phyloP scores from a whole-genome alignment of 2,797 vertebrate genomes.

The Natrix natrix region DNA sequence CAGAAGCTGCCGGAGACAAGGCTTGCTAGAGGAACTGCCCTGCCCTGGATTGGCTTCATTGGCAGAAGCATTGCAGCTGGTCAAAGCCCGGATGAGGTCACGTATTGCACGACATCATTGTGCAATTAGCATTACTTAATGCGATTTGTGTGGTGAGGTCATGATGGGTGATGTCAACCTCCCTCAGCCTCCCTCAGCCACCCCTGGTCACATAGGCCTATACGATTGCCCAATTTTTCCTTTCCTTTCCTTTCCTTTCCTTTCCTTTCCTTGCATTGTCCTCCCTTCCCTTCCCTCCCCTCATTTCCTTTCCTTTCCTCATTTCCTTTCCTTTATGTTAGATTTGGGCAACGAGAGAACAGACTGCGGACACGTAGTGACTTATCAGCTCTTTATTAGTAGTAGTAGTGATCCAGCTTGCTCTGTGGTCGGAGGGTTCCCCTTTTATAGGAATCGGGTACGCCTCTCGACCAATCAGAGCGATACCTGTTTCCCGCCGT shows the following conservation, averaged over 20 bases:
- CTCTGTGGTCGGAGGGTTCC: too few relatives aligned
- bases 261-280: too few relatives aligned
- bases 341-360: too few relatives aligned
- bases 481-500: too few relatives aligned
- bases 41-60: neutral
- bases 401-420: too few relatives aligned
- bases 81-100: neutral
- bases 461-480: too few relatives aligned
- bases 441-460: too few relatives aligned
- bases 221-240: neutral
- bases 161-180: neutral
- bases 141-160: neutral
- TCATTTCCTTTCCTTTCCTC: too few relatives aligned
- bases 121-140: neutral
- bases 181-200: neutral
- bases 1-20: neutral
- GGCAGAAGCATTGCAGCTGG: neutral
- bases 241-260: neutral
- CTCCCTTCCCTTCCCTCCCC: too few relatives aligned
- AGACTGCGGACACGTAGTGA: too few relatives aligned
- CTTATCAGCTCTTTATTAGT: too few relatives aligned
- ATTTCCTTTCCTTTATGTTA: rapidly evolving
- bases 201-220: neutral
- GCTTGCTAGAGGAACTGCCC: neutral
- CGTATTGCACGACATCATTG: neutral